These are phyloP conservation scores for Pissodes strobi DNA, from an alignment of 1,140 invertebrate genomes.

Conservation along the genomic window DNA sequence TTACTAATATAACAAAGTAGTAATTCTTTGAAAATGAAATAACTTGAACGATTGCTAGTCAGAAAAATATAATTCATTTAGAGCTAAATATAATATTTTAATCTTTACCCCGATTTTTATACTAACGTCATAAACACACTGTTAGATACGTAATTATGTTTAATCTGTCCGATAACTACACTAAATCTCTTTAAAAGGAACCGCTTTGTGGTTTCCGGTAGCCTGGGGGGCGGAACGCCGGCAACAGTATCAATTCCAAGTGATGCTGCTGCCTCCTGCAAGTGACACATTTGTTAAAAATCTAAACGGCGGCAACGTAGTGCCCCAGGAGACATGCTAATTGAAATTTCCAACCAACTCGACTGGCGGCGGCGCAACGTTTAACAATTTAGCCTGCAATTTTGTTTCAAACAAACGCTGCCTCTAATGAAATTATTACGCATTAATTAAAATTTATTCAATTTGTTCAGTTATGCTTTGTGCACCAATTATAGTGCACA, in stretches of 20 bases:
- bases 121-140: no score
- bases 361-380: slow-evolving; percentile 10
- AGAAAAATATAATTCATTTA: no score
- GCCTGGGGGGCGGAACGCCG: slow-evolving; percentile 14
- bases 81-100: no score
- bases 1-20: no score
- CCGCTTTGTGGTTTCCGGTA: slow-evolving; percentile 19
- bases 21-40: no score
- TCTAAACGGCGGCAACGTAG: slow-evolving; percentile 34
- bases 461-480: slow-evolving; percentile 48
- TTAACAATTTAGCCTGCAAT: slow-evolving; percentile 42
- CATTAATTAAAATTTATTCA: slow-evolving; percentile 55
- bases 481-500: slow-evolving; percentile 26
- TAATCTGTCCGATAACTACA: no score
- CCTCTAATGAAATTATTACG: slow-evolving; percentile 53
- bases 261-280: slow-evolving; percentile 39
- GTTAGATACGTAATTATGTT: no score
- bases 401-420: slow-evolving; percentile 38
- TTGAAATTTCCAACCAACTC: slow-evolving; percentile 45
- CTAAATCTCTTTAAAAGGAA: no score
- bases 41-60: no score
- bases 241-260: slow-evolving; percentile 46
- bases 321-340: slow-evolving; percentile 44
- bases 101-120: no score
- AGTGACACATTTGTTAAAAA: slow-evolving; percentile 55